These are phyloP conservation scores for Ascidia mentula DNA, from an alignment of 23 tunicate species.

Conservation along the genomic window DNA sequence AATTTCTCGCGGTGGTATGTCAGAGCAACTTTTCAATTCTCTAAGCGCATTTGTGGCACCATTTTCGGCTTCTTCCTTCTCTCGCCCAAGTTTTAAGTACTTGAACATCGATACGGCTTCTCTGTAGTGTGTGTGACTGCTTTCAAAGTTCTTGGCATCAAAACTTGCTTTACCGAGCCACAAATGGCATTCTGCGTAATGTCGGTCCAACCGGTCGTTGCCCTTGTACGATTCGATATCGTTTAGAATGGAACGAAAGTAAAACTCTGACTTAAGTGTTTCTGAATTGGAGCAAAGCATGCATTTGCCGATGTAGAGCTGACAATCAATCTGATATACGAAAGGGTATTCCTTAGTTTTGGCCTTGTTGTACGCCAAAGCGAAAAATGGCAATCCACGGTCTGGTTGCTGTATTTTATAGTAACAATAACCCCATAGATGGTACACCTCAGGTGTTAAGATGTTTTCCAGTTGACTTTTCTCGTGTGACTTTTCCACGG, in stretches of 20 bases:
- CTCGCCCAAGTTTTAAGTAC: neutral
- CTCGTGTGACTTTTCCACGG: neutral
- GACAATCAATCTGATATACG: neutral
- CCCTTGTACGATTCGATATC: neutral
- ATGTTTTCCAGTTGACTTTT: neutral
- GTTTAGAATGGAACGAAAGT: neutral
- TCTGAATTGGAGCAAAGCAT: neutral
- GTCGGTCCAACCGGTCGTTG: neutral
- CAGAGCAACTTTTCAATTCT: too few relatives aligned
- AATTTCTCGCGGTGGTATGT: too few relatives aligned
- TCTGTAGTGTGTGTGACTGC: neutral
- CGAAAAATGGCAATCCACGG: neutral
- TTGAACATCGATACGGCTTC: neutral
- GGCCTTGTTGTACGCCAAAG: neutral
- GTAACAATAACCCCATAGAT: neutral
- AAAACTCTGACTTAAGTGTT: neutral
- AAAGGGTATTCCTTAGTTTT: neutral
- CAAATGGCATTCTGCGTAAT: neutral
- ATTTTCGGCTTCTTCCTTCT: neutral
- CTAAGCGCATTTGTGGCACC: too few relatives aligned
- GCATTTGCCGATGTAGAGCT: constrained; percentile 1
- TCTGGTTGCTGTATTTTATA: neutral
- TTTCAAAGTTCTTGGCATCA: neutral
- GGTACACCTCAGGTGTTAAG: neutral
- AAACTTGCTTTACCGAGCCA: neutral